phyloP scores from a whole-genome alignment of 30 jellyfish, hydroid and myxozoan species.

The Aurelia sp. region DNA sequence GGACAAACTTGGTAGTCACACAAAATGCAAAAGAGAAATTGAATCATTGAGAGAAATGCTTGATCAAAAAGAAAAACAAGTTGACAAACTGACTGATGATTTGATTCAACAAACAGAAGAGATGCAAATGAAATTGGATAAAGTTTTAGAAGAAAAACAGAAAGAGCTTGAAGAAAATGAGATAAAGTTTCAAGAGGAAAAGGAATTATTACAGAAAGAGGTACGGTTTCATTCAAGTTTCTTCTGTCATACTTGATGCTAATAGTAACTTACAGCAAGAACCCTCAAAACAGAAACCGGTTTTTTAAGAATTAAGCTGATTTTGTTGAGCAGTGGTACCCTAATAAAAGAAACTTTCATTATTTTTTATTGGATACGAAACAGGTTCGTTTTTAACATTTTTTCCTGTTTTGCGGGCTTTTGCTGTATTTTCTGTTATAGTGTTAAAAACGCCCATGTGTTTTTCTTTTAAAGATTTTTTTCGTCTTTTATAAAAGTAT shows the following conservation, averaged over 20 bases:
- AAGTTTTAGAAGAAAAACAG: neutral
- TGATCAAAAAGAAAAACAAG: constrained; percentile 37
- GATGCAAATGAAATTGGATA: constrained; percentile 15
- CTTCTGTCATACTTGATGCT: neutral
- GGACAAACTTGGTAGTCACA: constrained; percentile 52
- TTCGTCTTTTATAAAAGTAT: no score
- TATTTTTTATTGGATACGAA: no score
- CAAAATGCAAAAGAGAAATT: constrained; percentile 48
- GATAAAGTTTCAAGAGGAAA: constrained; percentile 15
- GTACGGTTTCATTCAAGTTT: neutral
- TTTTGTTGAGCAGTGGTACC: no score
- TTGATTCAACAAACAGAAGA: constrained; percentile 5
- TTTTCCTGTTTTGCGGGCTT: no score
- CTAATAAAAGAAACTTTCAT: no score
- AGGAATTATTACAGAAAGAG: constrained; percentile 29
- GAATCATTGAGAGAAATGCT: constrained; percentile 36
- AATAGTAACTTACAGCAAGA: no score
- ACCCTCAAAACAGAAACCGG: no score
- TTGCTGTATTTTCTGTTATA: no score
- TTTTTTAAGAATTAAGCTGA: no score
- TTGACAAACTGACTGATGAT: constrained; percentile 25
- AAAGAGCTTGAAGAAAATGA: constrained; percentile 19
- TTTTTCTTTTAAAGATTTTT: no score
- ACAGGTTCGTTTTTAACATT: no score
- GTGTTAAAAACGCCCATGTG: no score